Percentiles rank a stretch among this genome's conserved stretches.
Evolutionary conservation across 2,797 vertebrate genomes (phyloP).

Genomic region (Agapornis canus): DNA sequence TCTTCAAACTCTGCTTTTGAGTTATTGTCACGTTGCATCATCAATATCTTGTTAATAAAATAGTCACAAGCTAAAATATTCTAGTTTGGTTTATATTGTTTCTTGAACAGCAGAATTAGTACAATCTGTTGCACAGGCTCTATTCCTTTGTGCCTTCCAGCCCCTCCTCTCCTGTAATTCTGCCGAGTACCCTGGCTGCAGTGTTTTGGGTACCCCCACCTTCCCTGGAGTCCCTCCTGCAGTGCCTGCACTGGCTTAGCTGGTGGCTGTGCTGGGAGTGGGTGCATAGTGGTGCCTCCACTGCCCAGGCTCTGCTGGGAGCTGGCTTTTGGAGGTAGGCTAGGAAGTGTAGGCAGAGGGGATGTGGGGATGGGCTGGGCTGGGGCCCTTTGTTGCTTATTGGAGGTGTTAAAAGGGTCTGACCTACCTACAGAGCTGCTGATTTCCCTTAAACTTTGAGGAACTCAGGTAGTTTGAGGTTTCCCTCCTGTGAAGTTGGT

Average conservation of each 20-base stretch:
- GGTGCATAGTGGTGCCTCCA: rapidly evolving
- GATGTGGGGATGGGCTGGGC: not conserved
- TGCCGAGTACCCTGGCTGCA: not conserved
- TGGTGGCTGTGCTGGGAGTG: not conserved
- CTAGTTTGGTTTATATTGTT: not conserved
- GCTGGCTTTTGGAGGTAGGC: too few relatives aligned
- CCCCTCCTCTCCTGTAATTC: not conserved
- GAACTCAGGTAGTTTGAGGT: not conserved
- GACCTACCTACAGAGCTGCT: not conserved
- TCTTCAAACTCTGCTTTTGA: not conserved
- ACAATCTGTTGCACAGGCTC: not conserved
- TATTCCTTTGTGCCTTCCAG: not conserved
- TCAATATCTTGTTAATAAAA: not conserved
- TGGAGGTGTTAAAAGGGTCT: not conserved
- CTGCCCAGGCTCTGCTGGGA: not conserved
- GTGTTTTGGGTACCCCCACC: not conserved
- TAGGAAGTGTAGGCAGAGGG: not conserved
- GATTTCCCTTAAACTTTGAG: not conserved
- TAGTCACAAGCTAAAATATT: not conserved
- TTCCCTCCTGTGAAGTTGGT: not conserved
- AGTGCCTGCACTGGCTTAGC: not conserved
- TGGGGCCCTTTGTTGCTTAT: rapidly evolving
- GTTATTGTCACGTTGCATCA: not conserved
- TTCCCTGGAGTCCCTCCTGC: not conserved
- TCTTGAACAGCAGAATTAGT: not conserved